phyloP scores from a whole-genome alignment of 2,113 vertebrate genomes.

The Atrichornis clamosus region DNA sequence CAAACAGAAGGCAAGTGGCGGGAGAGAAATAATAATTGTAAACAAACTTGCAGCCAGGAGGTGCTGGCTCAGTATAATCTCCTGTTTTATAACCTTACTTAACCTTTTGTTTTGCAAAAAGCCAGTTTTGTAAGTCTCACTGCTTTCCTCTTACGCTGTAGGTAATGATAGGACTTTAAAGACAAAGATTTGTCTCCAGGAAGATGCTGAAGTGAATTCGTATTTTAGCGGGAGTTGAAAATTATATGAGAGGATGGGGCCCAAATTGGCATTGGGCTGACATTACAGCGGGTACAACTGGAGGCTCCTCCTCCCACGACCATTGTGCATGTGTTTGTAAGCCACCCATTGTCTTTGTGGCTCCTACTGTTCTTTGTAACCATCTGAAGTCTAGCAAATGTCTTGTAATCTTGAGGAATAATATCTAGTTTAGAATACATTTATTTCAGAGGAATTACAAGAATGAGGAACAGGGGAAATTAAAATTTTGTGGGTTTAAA shows the following conservation, averaged over 20 bases:
- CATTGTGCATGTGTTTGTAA: neutral
- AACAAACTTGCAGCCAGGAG: neutral
- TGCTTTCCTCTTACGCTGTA: neutral
- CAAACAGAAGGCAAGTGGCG: slow-evolving; percentile 73
- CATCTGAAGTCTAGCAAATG: neutral
- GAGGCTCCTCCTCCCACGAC: neutral
- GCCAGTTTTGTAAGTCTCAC: neutral
- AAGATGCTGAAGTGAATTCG: neutral
- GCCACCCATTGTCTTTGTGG: neutral
- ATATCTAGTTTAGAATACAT: neutral
- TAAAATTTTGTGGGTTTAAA: neutral
- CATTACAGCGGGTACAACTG: rapidly evolving
- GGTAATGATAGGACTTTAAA: neutral
- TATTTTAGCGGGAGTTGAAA: neutral
- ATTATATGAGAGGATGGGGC: neutral
- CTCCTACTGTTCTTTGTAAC: neutral
- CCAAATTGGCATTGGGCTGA: neutral
- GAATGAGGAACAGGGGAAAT: neutral
- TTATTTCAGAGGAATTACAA: neutral
- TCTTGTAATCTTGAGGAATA: neutral
- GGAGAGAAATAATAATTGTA: neutral
- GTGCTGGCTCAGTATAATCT: neutral
- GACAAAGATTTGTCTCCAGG: neutral
- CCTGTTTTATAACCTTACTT: neutral
- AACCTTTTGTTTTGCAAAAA: neutral